Conservation (phyloP, 2,888 invertebrate species). For the Drosophila tripunctata region DNA sequence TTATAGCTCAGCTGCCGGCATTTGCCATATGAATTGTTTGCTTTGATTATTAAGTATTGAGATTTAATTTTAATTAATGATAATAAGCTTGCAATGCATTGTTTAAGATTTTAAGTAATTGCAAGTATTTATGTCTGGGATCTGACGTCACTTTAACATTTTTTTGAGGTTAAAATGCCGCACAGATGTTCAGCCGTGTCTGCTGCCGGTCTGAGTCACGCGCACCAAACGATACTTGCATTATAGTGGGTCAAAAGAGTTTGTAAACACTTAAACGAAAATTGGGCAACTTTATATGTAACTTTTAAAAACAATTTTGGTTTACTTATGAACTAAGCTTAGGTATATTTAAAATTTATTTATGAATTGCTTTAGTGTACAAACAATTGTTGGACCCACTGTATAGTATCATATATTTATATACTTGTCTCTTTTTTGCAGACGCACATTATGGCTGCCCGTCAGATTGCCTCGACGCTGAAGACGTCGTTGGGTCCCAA, state of each 20-base stretch:
- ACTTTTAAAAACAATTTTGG: no score
- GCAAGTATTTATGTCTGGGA: background rate
- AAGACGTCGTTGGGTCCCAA: conserved; percentile 98
- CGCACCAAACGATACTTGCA: conserved; percentile 29
- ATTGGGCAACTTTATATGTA: no score
- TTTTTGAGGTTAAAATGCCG: conserved; percentile 80
- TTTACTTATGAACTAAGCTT: no score
- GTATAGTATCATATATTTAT: no score
- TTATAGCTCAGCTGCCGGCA: conserved; percentile 52
- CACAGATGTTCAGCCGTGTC: conserved; percentile 67
- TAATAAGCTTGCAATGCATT: background rate
- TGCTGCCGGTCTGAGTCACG: conserved; percentile 74
- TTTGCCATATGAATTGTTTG: background rate
- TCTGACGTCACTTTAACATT: conserved; percentile 46
- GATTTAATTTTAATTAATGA: background rate
- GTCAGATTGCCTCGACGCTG: conserved; percentile 94
- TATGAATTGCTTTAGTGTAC: no score
- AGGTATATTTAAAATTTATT: no score
- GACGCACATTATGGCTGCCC: conserved; percentile 99
- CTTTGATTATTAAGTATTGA: background rate
- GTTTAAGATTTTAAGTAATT: background rate
- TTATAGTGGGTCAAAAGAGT: no score
- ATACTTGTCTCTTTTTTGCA: conserved; percentile 85
- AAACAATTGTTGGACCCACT: no score
- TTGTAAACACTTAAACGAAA: no score